A percentile compares a stretch with the other conserved stretches of the same genome.
Evolutionary conservation across 2,888 invertebrate genomes (phyloP).

Genomic region (Cetonia aurata): DNA sequence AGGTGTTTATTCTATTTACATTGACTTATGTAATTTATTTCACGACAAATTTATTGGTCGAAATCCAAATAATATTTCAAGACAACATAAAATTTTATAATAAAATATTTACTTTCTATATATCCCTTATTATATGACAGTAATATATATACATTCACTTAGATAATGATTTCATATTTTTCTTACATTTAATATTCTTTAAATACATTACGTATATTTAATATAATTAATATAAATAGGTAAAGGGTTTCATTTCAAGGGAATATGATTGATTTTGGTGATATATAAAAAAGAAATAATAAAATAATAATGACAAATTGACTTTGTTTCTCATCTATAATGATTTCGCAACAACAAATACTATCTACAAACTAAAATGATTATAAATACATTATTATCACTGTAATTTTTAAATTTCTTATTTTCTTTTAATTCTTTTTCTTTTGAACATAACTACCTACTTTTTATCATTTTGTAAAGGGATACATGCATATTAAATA

Average conservation of each 20-base stretch:
- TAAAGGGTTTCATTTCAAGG: conserved; percentile 39
- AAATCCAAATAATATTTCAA: conserved; percentile 16
- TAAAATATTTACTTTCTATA: conserved; percentile 26
- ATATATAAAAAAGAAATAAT: conserved; percentile 28
- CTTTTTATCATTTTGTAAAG: conserved; percentile 51
- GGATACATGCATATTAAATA: conserved; percentile 65
- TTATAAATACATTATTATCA: conserved; percentile 34
- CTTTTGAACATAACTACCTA: conserved; percentile 66
- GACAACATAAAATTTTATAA: conserved; percentile 15
- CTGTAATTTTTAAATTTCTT: conserved; percentile 5
- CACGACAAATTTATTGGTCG: conserved; percentile 13
- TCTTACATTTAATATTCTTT: conserved; percentile 21
- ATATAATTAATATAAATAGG: conserved; percentile 27
- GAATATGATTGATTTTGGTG: conserved; percentile 44
- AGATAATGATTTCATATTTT: conserved; percentile 23
- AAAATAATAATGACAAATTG: conserved; percentile 24
- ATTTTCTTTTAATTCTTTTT: conserved; percentile 51
- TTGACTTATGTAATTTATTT: conserved; percentile 11
- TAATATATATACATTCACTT: conserved; percentile 17
- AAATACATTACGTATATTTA: conserved; percentile 32
- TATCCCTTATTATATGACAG: conserved; percentile 19
- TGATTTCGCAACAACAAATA: conserved; percentile 58
- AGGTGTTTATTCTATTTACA: conserved; percentile 7
- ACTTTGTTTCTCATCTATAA: conserved; percentile 17
- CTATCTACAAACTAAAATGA: conserved; percentile 60